phyloP scores from a whole-genome alignment of 2,888 invertebrate genomes.

The Deroplatys truncata region DNA sequence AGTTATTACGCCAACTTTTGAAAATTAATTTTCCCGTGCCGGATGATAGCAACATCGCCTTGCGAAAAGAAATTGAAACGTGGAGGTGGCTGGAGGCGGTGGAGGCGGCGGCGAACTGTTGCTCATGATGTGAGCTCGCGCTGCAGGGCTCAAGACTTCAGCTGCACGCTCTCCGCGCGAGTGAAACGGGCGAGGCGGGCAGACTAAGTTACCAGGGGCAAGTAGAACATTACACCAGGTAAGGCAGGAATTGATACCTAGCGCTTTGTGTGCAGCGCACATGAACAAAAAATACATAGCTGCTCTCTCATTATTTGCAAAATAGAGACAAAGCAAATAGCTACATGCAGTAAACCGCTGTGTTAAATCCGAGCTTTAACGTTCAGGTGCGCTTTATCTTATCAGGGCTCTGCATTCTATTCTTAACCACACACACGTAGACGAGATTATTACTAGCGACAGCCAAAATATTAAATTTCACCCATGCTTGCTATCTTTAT shows the following conservation, averaged over 20 bases:
- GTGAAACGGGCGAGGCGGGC: neutral
- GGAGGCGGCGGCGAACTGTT: constrained; percentile 18
- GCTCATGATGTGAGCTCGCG: constrained; percentile 18
- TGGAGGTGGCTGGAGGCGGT: neutral
- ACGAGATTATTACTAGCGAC: too few relatives aligned
- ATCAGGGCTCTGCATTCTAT: too few relatives aligned
- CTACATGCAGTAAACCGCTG: too few relatives aligned
- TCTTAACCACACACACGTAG: too few relatives aligned
- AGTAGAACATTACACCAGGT: neutral
- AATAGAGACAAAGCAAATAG: neutral
- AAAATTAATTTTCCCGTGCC: neutral
- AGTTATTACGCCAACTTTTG: neutral
- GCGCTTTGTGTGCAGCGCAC: neutral
- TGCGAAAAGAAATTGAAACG: neutral
- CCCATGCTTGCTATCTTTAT: too few relatives aligned
- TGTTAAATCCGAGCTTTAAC: too few relatives aligned
- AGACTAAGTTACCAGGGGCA: neutral
- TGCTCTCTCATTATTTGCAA: neutral
- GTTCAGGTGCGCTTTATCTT: too few relatives aligned
- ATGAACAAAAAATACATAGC: neutral
- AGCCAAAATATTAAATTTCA: too few relatives aligned
- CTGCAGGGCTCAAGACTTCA: constrained; percentile 10
- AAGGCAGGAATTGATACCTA: neutral
- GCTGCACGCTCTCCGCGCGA: neutral
- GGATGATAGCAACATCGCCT: neutral